Conservation (phyloP, 1,140 invertebrate species). For the Plutomurus gul region DNA sequence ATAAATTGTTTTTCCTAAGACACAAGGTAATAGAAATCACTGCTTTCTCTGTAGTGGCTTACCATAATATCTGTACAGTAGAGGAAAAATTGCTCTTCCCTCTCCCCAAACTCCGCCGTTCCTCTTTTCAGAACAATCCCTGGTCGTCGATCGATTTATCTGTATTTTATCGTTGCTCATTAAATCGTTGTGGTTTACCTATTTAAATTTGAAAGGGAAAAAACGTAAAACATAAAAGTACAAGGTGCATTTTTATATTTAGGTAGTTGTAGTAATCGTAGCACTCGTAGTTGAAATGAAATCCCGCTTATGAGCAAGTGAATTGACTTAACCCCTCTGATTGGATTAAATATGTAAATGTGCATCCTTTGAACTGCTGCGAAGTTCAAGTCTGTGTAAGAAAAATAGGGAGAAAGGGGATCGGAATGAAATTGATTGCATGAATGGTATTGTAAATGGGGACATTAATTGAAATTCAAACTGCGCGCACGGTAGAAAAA, state of each 20-base stretch:
- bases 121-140: no score
- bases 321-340: slow-evolving; percentile 17
- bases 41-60: no score
- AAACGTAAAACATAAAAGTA: no score
- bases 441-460: background rate
- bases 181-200: no score
- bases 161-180: no score
- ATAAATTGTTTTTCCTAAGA: background rate
- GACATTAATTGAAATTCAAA: slow-evolving; percentile 13
- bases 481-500: background rate
- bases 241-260: background rate
- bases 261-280: background rate
- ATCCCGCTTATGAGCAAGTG: background rate
- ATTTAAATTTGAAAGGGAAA: no score
- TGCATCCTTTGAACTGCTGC: background rate
- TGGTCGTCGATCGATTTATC: no score
- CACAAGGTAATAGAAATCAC: no score
- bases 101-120: no score
- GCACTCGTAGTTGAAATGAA: background rate
- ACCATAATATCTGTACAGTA: no score
- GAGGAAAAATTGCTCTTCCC: no score
- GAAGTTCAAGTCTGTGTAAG: no score
- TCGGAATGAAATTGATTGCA: slow-evolving; percentile 5
- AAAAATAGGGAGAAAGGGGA: slow-evolving; percentile 8
- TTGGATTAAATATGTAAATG: slow-evolving; percentile 25